Conservation (phyloP, 2,888 invertebrate species). For the Lottia gigantea region DNA sequence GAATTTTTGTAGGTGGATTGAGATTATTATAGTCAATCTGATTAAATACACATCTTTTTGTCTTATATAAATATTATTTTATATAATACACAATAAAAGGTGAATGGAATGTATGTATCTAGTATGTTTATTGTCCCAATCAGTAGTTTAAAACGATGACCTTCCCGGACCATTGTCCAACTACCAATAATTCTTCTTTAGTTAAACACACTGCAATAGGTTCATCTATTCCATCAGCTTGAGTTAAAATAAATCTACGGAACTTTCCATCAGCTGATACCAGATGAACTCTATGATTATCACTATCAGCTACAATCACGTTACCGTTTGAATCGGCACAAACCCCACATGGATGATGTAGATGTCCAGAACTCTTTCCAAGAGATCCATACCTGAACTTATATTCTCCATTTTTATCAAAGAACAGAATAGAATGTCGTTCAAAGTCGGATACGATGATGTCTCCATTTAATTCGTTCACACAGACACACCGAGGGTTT, state of each 20-base stretch:
- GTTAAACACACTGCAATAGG: slow-evolving; percentile 39
- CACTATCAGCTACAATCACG: slow-evolving; percentile 41
- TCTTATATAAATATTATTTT: too few relatives aligned
- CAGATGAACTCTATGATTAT: slow-evolving; percentile 38
- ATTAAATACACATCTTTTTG: too few relatives aligned
- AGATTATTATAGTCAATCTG: too few relatives aligned
- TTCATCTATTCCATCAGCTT: slow-evolving; percentile 36
- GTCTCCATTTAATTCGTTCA: slow-evolving; percentile 33
- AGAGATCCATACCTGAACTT: slow-evolving; percentile 34
- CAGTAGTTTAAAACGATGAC: slow-evolving; percentile 27
- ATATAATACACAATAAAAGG: too few relatives aligned
- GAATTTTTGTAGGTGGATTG: too few relatives aligned
- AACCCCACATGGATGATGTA: slow-evolving; percentile 42
- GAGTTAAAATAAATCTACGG: slow-evolving; percentile 27
- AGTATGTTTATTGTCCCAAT: too few relatives aligned
- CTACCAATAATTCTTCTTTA: slow-evolving; percentile 35
- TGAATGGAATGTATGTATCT: too few relatives aligned
- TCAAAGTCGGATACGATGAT: slow-evolving; percentile 46
- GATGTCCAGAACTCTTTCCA: slow-evolving; percentile 27
- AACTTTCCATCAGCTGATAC: slow-evolving; percentile 36
- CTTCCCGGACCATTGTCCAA: slow-evolving; percentile 41
- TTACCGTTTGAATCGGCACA: slow-evolving; percentile 33
- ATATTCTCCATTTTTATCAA: slow-evolving; percentile 28
- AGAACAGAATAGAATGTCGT: slow-evolving; percentile 41
- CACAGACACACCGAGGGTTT: slow-evolving; percentile 45